Percentiles rank a stretch among this genome's conserved stretches.
phyloP scores from a whole-genome alignment of 2,113 vertebrate genomes.

The Eubucco bourcierii region DNA sequence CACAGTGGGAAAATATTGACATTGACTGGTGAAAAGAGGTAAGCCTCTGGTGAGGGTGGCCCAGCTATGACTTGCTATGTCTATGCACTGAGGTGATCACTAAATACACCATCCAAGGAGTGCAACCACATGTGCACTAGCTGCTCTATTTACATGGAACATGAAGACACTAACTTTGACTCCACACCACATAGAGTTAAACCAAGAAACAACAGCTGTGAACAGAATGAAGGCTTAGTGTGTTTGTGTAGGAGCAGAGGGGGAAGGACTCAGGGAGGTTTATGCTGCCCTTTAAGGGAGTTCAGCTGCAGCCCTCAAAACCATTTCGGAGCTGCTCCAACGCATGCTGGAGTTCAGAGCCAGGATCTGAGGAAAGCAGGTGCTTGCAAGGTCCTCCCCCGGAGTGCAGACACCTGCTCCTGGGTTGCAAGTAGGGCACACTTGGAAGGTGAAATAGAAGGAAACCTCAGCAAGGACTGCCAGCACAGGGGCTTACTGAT shows the following conservation, averaged over 20 bases:
- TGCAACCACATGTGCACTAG: background rate
- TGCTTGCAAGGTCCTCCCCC: accelerated
- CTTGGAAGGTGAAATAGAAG: background rate
- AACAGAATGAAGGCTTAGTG: background rate
- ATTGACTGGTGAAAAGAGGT: background rate
- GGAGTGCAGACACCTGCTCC: background rate
- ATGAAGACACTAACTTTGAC: background rate
- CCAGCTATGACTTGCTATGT: background rate
- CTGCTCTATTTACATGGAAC: background rate
- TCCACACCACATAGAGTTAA: background rate
- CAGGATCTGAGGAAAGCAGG: background rate
- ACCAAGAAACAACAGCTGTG: background rate
- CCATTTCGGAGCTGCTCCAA: background rate
- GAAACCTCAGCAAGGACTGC: background rate
- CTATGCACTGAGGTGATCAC: background rate
- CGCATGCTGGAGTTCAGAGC: background rate
- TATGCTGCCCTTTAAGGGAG: background rate
- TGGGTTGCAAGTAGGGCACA: background rate
- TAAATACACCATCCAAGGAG: background rate
- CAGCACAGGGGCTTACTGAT: background rate
- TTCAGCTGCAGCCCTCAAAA: background rate
- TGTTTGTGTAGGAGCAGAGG: background rate
- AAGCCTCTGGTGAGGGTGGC: background rate
- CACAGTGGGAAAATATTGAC: background rate
- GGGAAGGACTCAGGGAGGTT: background rate